A percentile compares a stretch with the other conserved stretches of the same genome.
Conservation (phyloP, 2,797 vertebrate species). For the Chlorospingus semifuscus region DNA sequence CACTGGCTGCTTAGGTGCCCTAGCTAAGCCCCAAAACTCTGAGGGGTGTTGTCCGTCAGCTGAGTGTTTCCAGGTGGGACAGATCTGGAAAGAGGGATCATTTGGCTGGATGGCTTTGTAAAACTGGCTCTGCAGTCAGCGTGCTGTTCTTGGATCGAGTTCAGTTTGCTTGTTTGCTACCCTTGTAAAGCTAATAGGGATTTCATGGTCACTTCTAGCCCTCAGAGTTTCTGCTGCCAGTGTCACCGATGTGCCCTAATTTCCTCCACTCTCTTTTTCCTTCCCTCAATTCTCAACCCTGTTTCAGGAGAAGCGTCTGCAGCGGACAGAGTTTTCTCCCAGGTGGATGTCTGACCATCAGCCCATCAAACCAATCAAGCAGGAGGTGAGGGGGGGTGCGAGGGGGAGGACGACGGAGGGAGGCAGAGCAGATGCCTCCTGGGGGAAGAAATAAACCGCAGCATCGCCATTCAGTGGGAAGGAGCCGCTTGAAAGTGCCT, state of each 20-base stretch:
- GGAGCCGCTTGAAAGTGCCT: slow-evolving; percentile 52
- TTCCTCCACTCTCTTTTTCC: slow-evolving; percentile 67
- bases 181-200: slow-evolving; percentile 45
- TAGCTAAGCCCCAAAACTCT: neutral
- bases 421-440: slow-evolving; percentile 65
- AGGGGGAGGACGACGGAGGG: slow-evolving; percentile 42
- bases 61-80: slow-evolving; percentile 7
- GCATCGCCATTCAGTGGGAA: slow-evolving; percentile 61
- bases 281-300: slow-evolving; percentile 61
- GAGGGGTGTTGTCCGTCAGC: neutral
- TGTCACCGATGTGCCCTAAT: slow-evolving; percentile 47
- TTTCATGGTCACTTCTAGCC: slow-evolving; percentile 47
- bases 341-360: slow-evolving; percentile 80
- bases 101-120: neutral
- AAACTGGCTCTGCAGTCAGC: neutral
- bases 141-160: slow-evolving; percentile 20
- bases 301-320: slow-evolving; percentile 86
- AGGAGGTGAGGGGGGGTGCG: slow-evolving; percentile 77
- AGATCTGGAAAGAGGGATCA: neutral
- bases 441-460: slow-evolving; percentile 54
- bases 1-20: neutral
- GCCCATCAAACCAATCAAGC: slow-evolving; percentile 76
- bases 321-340: slow-evolving; percentile 82
- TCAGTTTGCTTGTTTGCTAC: slow-evolving; percentile 37
- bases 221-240: slow-evolving; percentile 34